Percentiles rank a stretch among this genome's conserved stretches.
These are phyloP conservation scores for Romanogobio albipinnatus DNA, from an alignment of 2,113 vertebrate genomes.

Conservation along the genomic window DNA sequence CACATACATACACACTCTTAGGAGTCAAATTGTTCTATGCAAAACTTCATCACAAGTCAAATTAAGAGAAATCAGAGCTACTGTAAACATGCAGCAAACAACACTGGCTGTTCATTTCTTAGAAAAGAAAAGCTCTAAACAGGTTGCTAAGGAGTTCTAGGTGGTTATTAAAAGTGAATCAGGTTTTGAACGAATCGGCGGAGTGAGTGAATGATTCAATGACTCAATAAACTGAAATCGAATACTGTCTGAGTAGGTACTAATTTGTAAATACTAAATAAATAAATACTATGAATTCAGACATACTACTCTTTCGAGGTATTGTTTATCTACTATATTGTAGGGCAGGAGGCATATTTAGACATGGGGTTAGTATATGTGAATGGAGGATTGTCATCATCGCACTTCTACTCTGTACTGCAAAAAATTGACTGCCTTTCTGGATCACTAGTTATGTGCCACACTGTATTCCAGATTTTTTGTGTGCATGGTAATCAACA, in stretches of 20 bases:
- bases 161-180: neutral
- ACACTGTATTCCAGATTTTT: too few species aligned
- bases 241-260: neutral
- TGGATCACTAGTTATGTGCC: too few species aligned
- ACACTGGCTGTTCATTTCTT: neutral
- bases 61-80: neutral
- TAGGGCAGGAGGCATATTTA: neutral
- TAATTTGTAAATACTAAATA: too few species aligned
- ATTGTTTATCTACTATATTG: neutral
- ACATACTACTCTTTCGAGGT: neutral
- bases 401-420: neutral
- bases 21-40: constrained; percentile 7
- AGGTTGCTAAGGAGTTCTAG: neutral
- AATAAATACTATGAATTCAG: neutral
- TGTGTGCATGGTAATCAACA: too few species aligned
- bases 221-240: neutral
- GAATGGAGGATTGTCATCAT: neutral
- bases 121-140: neutral
- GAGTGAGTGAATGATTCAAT: neutral
- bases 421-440: neutral
- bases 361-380: neutral
- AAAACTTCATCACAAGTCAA: neutral
- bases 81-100: constrained; percentile 9
- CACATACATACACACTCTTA: constrained; percentile 1
- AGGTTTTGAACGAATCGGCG: too few species aligned